A percentile compares a stretch with the other conserved stretches of the same genome.
Conservation (phyloP, 2,797 vertebrate genomes). For the Cuculus canorus region DNA sequence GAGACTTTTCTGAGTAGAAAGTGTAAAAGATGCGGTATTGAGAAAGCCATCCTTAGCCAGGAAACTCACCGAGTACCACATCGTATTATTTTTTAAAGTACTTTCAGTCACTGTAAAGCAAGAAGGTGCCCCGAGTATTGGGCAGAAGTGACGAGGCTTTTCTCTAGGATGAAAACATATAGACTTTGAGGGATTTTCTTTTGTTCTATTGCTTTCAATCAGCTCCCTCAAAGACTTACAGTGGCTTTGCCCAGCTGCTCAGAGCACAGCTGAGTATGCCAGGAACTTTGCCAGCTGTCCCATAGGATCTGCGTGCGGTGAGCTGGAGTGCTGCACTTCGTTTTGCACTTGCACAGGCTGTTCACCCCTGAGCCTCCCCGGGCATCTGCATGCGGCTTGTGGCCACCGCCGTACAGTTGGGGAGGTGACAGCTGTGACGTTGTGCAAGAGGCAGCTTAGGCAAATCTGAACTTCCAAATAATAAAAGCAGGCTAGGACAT, state of each 20-base stretch:
- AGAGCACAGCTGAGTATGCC: slow-evolving; percentile 57
- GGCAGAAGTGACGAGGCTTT: not conserved
- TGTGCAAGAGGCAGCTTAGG: not conserved
- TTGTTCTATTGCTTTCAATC: not conserved
- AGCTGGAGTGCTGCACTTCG: fast-evolving
- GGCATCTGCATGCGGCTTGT: not conserved
- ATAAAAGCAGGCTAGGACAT: not conserved
- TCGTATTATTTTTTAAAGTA: not conserved
- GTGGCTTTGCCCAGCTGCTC: slow-evolving; percentile 56
- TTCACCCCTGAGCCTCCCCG: not conserved
- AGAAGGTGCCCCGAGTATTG: not conserved
- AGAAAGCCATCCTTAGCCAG: not conserved
- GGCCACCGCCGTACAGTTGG: not conserved
- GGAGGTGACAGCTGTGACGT: not conserved
- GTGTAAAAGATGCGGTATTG: not conserved
- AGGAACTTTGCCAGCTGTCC: slow-evolving; percentile 55
- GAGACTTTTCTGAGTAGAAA: not conserved
- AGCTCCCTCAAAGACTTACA: not conserved
- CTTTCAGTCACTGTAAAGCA: not conserved
- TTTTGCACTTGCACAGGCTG: not conserved
- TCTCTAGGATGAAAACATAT: not conserved
- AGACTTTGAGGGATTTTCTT: not conserved
- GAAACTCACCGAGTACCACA: not conserved
- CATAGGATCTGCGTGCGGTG: not conserved
- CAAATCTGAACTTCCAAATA: not conserved